phyloP scores from a whole-genome alignment of 2,113 vertebrate genomes.

The Pholis gunnellus region DNA sequence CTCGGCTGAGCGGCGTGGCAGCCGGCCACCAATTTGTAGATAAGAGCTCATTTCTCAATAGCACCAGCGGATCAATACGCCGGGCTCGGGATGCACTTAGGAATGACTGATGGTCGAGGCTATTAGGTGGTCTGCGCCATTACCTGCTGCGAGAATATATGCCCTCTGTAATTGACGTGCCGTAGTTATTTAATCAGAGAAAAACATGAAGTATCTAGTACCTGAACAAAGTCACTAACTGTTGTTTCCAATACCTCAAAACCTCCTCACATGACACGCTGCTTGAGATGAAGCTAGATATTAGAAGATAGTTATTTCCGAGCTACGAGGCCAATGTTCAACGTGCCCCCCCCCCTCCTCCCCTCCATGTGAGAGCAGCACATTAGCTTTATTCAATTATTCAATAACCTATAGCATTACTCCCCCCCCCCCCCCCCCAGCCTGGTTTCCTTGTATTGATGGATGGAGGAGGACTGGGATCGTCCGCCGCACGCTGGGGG shows the following conservation, averaged over 20 bases:
- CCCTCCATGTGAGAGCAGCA: constrained; percentile 50
- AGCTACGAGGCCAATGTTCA: constrained; percentile 10
- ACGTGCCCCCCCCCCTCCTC: not conserved
- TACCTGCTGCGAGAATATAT: constrained; percentile 62
- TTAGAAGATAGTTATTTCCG: constrained; percentile 25
- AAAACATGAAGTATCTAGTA: constrained; percentile 37
- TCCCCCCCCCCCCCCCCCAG: constrained; percentile 58
- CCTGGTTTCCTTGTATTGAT: constrained; percentile 66
- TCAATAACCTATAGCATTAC: constrained; percentile 74
- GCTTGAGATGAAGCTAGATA: not conserved
- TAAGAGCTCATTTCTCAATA: constrained; percentile 67
- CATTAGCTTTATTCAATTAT: constrained; percentile 81
- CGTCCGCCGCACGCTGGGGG: constrained; percentile 18
- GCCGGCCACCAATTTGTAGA: constrained; percentile 68
- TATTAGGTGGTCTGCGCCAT: constrained; percentile 50
- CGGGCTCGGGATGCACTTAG: constrained; percentile 63
- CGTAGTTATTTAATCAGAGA: constrained; percentile 41
- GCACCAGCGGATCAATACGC: constrained; percentile 72
- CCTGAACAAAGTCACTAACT: not conserved
- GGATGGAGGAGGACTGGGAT: constrained; percentile 47
- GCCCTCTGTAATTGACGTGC: constrained; percentile 42
- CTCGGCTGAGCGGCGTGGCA: constrained; percentile 56
- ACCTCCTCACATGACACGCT: not conserved
- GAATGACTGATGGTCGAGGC: constrained; percentile 60
- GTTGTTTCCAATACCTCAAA: not conserved